Evolutionary conservation across 1,140 invertebrate species (phyloP), one percentile per base, ranked within the genome.

Genomic region (Capitella teleta): DNA sequence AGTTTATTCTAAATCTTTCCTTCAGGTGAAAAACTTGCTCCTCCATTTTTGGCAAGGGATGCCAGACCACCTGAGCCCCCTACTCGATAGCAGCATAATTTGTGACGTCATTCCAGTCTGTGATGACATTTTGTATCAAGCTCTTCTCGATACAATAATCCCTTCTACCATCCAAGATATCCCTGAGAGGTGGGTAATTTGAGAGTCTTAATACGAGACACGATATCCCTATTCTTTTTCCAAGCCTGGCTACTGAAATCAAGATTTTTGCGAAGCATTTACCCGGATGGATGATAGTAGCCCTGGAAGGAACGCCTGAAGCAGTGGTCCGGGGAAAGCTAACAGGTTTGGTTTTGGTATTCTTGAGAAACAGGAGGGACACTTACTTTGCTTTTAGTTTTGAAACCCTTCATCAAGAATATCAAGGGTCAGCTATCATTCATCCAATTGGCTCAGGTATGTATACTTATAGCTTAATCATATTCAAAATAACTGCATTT

Each of bases 41-140:
- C 38, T 41, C 6, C 38, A 41, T 41, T 41, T 41, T 19, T 41
- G 38, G 38, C 38, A 41, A 41, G 38, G 38, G 18, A 41, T 41
- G 38, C 38, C 38, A 21, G 38, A 41, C 8, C 38, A 41, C 38
- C 23, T 41, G 21, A 21, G 12, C 21, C 6, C 6, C 12, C 10
- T 41, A 21, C 38, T 41, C 12, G 6, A 6, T 8, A 12, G 23
- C 18, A 8, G 23, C 10, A 21, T 41, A 6, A 21, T 41, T 8
- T 6, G 8, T 8, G 38, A 41, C 18, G 6, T 41, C 8, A 8
- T 41, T 16, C 8, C 21, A 12, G 12, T 14, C 6, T 41, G 21
- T 21, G 38, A 41, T 21, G 8, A 12, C 21, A 21, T 41, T 8
- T 21, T 41, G 38, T 41, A 41, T 21, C 12, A 19, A 21, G 38